Evolutionary conservation across 2,797 vertebrate species (phyloP), one percentile per base, ranked within the genome.

Genomic region (Galagoides demidoff): DNA sequence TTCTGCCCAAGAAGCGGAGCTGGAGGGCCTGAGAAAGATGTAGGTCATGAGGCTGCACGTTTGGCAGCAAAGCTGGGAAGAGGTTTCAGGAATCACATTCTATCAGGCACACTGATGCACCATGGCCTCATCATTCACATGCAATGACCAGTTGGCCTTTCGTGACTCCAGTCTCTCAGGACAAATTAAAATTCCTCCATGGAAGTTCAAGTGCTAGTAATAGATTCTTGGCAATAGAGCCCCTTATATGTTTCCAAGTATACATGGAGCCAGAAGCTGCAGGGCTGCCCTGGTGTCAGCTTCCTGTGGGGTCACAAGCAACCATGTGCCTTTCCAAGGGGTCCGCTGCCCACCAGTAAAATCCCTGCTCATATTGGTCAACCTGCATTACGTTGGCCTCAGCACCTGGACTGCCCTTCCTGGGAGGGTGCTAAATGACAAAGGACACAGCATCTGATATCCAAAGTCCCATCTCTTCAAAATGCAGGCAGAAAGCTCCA

Each of bases 101-200:
- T 57, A 83, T 77, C 95, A 76, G 61, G 59, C 70, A 17, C 16
- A 31, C 12, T 7, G 1, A 77, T 77, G 85, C 34, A 19, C 39
- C 55, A 59, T 12, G 66, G 71, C 92, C 92, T 83, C 92, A 88
- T 39, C 57, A 92, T 43, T 11, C 82, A 70, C 43, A 92, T 90
- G 94, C 74, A 96, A 70, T 94, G 91, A 95, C 85, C 95, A 85
- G 90, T 95, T 83, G 66, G 71, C 86, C 95, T 57, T 90, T 25
- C 37, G 59, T 0, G 7, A 59, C 7, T 19, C 73, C n/a, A 31
- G 45, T 59, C 45, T 83, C 39, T 81, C 92, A 79, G 27, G 82
- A 52, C n/a, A 71, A 94, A 74, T 20, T 20, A 71, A 90, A 96
- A 85, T 19, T 61, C 64, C 76, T 95, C 63, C 95, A 92, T 29